Evolutionary conservation across 2,113 vertebrate genomes (phyloP).

Genomic region (Catharus bicknelli): DNA sequence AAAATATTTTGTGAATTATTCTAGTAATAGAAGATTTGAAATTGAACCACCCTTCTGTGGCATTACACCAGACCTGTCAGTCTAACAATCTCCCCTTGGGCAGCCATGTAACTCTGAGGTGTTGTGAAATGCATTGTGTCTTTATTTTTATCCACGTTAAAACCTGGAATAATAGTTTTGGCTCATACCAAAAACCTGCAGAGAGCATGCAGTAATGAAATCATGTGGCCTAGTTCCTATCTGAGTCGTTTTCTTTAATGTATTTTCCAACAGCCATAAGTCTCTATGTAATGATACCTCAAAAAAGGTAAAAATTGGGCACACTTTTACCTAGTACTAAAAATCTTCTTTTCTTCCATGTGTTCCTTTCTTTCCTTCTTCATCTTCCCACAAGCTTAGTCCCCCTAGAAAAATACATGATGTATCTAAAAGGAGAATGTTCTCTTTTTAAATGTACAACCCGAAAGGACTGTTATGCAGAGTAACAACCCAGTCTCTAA

Average conservation of each 20-base stretch:
- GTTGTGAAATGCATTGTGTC: background rate
- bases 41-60: background rate
- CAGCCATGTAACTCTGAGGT: background rate
- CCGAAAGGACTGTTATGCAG: background rate
- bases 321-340: background rate
- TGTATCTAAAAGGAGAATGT: conserved; percentile 9
- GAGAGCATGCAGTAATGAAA: background rate
- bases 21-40: background rate
- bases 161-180: background rate
- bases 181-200: background rate
- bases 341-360: background rate
- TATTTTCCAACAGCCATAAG: background rate
- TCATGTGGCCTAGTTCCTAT: background rate
- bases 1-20: background rate
- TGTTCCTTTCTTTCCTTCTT: conserved; percentile 3
- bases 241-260: background rate
- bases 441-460: conserved; percentile 7
- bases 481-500: background rate
- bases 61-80: background rate
- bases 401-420: background rate
- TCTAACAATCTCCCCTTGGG: background rate
- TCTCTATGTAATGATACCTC: background rate
- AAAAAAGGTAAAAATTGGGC: background rate
- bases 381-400: background rate
- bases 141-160: background rate